A percentile compares a stretch with the other conserved stretches of the same genome.
Evolutionary conservation across 2,113 vertebrate genomes (phyloP).

Genomic region (Pluvianellus socialis): DNA sequence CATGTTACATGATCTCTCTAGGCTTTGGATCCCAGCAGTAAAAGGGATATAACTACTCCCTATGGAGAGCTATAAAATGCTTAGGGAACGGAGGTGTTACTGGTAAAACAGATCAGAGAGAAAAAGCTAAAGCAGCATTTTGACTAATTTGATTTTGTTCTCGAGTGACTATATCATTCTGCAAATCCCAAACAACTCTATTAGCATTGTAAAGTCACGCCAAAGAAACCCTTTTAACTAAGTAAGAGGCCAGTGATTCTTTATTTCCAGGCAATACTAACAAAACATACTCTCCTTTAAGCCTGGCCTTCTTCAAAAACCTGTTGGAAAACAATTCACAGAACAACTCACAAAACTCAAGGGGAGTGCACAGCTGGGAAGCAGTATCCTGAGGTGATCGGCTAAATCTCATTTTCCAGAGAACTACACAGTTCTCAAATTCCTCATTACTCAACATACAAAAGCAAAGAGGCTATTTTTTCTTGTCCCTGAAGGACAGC

Average conservation of each 20-base stretch:
- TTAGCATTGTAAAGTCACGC: neutral
- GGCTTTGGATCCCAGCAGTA: neutral
- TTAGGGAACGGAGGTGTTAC: neutral
- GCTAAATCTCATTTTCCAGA: constrained; percentile 13
- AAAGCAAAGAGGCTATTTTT: neutral
- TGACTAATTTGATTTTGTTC: neutral
- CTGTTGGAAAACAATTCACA: neutral
- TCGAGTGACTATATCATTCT: neutral
- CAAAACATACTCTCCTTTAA: neutral
- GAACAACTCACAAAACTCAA: neutral
- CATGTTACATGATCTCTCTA: neutral
- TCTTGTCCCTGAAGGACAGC: neutral
- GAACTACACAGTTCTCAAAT: neutral
- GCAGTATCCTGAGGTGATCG: neutral
- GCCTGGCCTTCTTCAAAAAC: neutral
- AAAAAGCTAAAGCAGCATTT: neutral
- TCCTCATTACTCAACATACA: neutral
- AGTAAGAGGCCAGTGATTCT: neutral
- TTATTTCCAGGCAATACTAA: neutral
- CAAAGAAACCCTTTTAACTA: neutral
- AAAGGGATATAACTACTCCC: neutral
- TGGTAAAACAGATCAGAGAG: neutral
- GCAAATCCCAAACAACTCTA: neutral
- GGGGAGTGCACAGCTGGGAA: neutral
- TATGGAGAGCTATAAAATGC: neutral